A percentile compares a stretch with the other conserved stretches of the same genome.
phyloP scores from a whole-genome alignment of 2,113 vertebrate genomes.

The Mohoua ochrocephala region DNA sequence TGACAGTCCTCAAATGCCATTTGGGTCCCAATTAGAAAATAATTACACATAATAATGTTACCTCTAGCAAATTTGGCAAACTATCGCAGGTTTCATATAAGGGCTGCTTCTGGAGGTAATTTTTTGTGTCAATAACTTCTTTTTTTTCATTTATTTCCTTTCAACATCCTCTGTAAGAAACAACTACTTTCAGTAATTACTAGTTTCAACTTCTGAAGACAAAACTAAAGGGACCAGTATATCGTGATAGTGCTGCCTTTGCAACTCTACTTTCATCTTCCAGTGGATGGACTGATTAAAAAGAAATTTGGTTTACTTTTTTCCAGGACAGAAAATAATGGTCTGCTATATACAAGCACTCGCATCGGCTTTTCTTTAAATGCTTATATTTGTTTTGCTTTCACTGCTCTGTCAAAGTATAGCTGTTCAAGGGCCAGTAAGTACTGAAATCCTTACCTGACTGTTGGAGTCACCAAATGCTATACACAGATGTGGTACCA shows the following conservation, averaged over 20 bases:
- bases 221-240: neutral
- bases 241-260: neutral
- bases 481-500: conserved; percentile 88
- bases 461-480: conserved; percentile 89
- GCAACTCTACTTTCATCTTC: neutral
- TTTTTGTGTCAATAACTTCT: neutral
- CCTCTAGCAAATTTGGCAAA: neutral
- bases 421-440: neutral
- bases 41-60: neutral
- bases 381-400: neutral
- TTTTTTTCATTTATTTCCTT: neutral
- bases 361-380: neutral
- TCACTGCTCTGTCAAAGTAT: neutral
- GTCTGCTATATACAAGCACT: neutral
- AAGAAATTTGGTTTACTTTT: neutral
- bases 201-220: neutral
- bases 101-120: neutral
- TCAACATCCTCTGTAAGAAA: neutral
- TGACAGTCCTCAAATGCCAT: neutral
- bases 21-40: neutral
- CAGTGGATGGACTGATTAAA: neutral
- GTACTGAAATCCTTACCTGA: conserved; percentile 78
- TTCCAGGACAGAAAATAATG: neutral
- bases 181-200: neutral
- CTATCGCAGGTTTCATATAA: neutral